A percentile compares a stretch with the other conserved stretches of the same genome.
phyloP scores from a whole-genome alignment of 2,888 invertebrate species.

The Altica lythri region DNA sequence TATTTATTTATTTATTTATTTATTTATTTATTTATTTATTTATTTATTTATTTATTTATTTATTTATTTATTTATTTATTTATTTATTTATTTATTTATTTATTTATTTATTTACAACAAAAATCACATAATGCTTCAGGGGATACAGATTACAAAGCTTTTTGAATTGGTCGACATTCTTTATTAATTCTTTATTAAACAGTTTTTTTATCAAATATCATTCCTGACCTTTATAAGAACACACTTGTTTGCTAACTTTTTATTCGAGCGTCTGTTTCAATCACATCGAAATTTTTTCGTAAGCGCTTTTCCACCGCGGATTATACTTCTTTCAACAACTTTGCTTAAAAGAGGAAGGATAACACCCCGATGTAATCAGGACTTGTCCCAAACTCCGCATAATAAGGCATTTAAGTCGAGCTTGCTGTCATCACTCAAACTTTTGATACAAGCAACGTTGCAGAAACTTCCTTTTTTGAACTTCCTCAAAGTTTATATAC shows the following conservation, averaged over 20 bases:
- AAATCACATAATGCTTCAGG: too few relatives aligned
- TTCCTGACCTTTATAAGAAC: too few relatives aligned
- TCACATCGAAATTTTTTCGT: slow-evolving; percentile 11
- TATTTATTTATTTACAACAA: too few relatives aligned
- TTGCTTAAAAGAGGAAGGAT: slow-evolving; percentile 22
- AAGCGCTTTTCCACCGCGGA: slow-evolving; percentile 13
- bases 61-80: too few relatives aligned
- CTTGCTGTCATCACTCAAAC: slow-evolving; percentile 16
- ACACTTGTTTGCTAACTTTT: slow-evolving; percentile 11
- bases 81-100: too few relatives aligned
- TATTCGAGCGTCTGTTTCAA: slow-evolving; percentile 16
- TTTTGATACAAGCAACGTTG: slow-evolving; percentile 17
- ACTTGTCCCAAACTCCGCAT: slow-evolving; percentile 19
- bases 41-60: too few relatives aligned
- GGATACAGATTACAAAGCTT: too few relatives aligned
- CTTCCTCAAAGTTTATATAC: slow-evolving; percentile 4
- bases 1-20: too few relatives aligned
- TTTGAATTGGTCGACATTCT: too few relatives aligned
- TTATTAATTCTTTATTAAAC: too few relatives aligned
- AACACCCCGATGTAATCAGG: slow-evolving; percentile 14
- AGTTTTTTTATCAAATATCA: too few relatives aligned
- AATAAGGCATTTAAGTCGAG: slow-evolving; percentile 17
- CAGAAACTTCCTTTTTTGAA: slow-evolving; percentile 9
- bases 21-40: too few relatives aligned
- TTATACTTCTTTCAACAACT: slow-evolving; percentile 17